phyloP scores from a whole-genome alignment of 1,140 invertebrate species.

The Drosophila virilis region DNA sequence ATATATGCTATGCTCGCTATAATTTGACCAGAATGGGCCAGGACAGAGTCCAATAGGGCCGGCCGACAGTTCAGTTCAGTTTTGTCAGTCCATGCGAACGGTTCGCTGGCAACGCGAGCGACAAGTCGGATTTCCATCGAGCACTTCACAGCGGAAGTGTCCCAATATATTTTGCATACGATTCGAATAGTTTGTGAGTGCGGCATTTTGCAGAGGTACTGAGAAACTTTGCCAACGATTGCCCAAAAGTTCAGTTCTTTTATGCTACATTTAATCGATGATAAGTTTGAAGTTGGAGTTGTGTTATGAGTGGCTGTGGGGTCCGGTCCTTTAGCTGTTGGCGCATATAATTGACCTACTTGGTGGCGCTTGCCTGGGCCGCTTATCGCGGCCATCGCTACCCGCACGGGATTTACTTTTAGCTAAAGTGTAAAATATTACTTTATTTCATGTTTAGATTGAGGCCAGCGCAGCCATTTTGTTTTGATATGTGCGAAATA shows the following conservation, averaged over 20 bases:
- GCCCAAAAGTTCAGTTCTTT: constrained; percentile 24
- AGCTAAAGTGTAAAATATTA: constrained; percentile 74
- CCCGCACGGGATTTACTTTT: constrained; percentile 53
- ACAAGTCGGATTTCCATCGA: neutral
- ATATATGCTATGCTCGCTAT: constrained; percentile 50
- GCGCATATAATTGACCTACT: constrained; percentile 80
- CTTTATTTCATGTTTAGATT: constrained; percentile 72
- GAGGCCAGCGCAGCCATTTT: constrained; percentile 66
- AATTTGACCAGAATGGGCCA: constrained; percentile 62
- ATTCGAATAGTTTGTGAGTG: constrained; percentile 56
- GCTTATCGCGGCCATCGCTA: constrained; percentile 51
- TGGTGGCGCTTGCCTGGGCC: constrained; percentile 29
- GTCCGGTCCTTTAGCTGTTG: constrained; percentile 32
- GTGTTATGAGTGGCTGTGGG: constrained; percentile 28
- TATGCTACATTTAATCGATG: constrained; percentile 52
- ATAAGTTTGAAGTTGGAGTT: constrained; percentile 27
- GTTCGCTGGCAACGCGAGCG: constrained; percentile 39
- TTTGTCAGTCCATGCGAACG: constrained; percentile 69
- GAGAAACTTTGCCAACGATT: constrained; percentile 45
- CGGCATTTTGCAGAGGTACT: constrained; percentile 57
- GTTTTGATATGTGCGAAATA: constrained; percentile 56
- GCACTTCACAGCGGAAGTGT: constrained; percentile 30
- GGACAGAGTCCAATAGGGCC: constrained; percentile 23
- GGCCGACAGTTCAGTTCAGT: constrained; percentile 62
- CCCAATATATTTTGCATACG: neutral